Conservation (phyloP, 92 coral and sea anemone genomes). For the Palythoa grandiflora region DNA sequence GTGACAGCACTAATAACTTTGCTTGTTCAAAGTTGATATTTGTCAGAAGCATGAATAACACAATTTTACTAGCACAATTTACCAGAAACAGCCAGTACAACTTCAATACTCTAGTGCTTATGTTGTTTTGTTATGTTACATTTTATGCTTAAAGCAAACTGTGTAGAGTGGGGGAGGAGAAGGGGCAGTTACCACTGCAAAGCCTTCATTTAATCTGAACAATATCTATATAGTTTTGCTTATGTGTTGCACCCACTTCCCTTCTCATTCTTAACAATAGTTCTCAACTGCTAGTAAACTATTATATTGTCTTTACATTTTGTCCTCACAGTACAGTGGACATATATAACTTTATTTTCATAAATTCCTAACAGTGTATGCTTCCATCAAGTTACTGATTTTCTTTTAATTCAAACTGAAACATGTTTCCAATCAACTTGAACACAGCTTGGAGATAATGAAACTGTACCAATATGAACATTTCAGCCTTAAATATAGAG, state of each 20-base stretch:
- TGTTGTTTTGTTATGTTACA: constrained; percentile 7
- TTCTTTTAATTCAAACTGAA: constrained; percentile 2
- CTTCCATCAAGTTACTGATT: constrained; percentile 12
- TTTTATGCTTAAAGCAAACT: constrained; percentile 2
- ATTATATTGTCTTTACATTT: neutral
- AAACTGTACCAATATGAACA: constrained; percentile 3
- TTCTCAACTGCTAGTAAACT: constrained; percentile 5
- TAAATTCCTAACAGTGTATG: neutral
- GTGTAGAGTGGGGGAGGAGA: constrained; percentile 14
- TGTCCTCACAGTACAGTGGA: constrained; percentile 8
- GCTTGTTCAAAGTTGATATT: constrained; percentile 4
- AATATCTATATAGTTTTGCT: neutral
- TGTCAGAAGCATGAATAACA: neutral
- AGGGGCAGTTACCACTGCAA: constrained; percentile 12
- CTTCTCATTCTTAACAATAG: constrained; percentile 8
- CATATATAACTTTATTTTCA: constrained; percentile 4
- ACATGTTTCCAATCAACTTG: neutral
- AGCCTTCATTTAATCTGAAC: constrained; percentile 8
- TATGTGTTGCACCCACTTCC: constrained; percentile 14
- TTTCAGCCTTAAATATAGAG: constrained; percentile 11
- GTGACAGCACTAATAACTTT: constrained; percentile 1
- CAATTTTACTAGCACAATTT: constrained; percentile 10
- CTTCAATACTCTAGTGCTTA: constrained; percentile 8
- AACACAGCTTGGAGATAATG: constrained; percentile 6
- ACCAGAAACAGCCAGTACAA: constrained; percentile 4